Percentiles rank a stretch among this genome's conserved stretches.
Evolutionary conservation across 2,888 invertebrate genomes (phyloP).

Genomic region (Omphaloscelis lunosa): DNA sequence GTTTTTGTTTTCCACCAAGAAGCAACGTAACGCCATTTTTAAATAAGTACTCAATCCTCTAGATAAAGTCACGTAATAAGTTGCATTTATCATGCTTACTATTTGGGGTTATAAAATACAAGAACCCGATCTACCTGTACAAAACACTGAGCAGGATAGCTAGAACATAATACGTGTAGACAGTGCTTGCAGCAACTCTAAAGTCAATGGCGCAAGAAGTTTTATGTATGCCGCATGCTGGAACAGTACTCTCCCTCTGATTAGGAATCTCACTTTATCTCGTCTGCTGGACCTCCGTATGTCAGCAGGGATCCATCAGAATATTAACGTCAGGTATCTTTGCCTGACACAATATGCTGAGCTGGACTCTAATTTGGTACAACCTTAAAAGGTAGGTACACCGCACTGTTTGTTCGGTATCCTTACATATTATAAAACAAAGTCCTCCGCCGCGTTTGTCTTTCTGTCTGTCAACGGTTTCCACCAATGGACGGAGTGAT

Average conservation of each 20-base stretch:
- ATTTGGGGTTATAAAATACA: no score
- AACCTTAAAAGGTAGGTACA: background rate
- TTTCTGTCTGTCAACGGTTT: no score
- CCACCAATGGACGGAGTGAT: no score
- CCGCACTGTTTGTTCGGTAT: background rate
- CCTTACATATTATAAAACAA: no score
- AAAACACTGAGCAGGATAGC: background rate
- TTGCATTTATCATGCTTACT: no score
- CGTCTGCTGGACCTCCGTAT: background rate
- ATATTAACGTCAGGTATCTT: background rate
- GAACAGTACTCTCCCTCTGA: background rate
- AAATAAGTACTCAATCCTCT: no score
- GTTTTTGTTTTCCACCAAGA: background rate
- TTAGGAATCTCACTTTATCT: background rate
- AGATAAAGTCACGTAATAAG: background rate
- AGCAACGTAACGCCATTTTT: no score
- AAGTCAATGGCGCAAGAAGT: background rate
- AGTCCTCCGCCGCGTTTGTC: no score
- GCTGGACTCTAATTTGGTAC: background rate
- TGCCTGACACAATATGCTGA: background rate
- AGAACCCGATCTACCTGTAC: no score
- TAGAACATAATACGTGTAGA: background rate
- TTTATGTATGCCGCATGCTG: background rate
- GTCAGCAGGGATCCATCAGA: background rate
- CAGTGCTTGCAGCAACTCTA: background rate